Evolutionary conservation across 1,140 invertebrate genomes (phyloP), one percentile per base, ranked within the genome.

Genomic region (Neodiprion virginianus): DNA sequence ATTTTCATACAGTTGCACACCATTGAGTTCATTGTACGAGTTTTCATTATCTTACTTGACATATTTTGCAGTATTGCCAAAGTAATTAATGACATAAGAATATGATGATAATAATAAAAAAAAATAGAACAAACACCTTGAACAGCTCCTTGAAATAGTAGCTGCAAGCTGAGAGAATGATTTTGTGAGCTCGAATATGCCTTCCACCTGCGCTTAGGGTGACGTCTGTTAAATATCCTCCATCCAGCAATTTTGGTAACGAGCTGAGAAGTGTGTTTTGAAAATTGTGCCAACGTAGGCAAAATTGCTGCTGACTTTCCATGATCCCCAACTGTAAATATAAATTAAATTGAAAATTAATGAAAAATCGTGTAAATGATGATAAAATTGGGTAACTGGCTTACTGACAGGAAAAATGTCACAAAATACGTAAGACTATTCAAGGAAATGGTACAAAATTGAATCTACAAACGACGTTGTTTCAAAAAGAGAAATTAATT

Each of bases 131-230:
- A 40, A 3, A 87, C 85, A 93, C 94, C 91, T 95, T 95, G 86
- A 97, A 96, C 73, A 97, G 89, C 80, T 96, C 94, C 86, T 96
- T 93, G 87, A 98, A 98, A 89, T 97, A 98, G 77, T 95, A 93
- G 88, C 96, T 97, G 87, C 96, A 97, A 72, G 96, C 95, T 17
- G 96, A 96, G 50, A 98, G 89, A 69, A 98, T 94, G 53, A 98
- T 92, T 82, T 93, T 92, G 85, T 98, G 96, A 21, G 96, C 96
- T 80, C 93, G 93, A 71, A 98, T 87, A 67, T 91, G 93, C 72
- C 92, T 91, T 11, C 94, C 95, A 78, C 95, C 95, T 48, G 96
- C 96, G 76, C 93, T 95, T 48, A 98, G 88, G 14, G 96, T 97
- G 14, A 97, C 95, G 88, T 98, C 96, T 50, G 96, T 96, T 81